These are phyloP conservation scores for Lordiphosa stackelbergi DNA, from an alignment of 1,140 invertebrate genomes.

Conservation along the genomic window DNA sequence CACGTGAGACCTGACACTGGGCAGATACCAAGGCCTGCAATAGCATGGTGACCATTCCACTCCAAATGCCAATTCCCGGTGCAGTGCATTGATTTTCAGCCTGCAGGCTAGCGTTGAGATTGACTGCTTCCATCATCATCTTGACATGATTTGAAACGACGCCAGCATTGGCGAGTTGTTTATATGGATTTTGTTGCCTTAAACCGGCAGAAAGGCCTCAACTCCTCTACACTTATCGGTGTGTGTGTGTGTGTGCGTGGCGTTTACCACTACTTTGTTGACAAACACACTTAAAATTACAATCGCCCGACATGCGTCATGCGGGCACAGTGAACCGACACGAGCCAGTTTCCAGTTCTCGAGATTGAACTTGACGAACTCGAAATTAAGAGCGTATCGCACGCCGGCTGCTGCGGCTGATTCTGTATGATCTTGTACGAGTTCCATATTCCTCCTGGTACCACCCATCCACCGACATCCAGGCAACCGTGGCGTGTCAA, in stretches of 20 bases:
- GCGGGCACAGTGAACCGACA: slow-evolving; percentile 1
- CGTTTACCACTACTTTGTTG: neutral
- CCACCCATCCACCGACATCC: no score
- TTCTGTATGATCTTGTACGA: no score
- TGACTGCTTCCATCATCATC: slow-evolving; percentile 34
- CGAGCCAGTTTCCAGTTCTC: slow-evolving; percentile 1
- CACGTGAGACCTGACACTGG: slow-evolving; percentile 79
- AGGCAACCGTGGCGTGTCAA: no score
- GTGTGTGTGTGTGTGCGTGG: neutral
- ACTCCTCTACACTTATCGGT: slow-evolving; percentile 16
- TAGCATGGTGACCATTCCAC: slow-evolving; percentile 78
- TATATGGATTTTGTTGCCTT: slow-evolving; percentile 52
- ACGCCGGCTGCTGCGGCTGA: no score
- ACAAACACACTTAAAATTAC: neutral
- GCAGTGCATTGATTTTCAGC: neutral
- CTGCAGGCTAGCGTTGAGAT: slow-evolving; percentile 2
- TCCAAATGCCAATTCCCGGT: slow-evolving; percentile 38
- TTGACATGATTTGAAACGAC: slow-evolving; percentile 24
- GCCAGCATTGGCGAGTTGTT: slow-evolving; percentile 15
- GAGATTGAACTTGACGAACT: neutral
- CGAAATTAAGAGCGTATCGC: neutral
- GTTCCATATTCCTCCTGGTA: no score
- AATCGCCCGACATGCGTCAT: slow-evolving; percentile 3
- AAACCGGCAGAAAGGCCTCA: slow-evolving; percentile 19
- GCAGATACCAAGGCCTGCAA: slow-evolving; percentile 79